Percentiles rank a stretch among this genome's conserved stretches.
These are phyloP conservation scores for Callosobruchus maculatus DNA, from an alignment of 2,888 invertebrate genomes.

Conservation along the genomic window DNA sequence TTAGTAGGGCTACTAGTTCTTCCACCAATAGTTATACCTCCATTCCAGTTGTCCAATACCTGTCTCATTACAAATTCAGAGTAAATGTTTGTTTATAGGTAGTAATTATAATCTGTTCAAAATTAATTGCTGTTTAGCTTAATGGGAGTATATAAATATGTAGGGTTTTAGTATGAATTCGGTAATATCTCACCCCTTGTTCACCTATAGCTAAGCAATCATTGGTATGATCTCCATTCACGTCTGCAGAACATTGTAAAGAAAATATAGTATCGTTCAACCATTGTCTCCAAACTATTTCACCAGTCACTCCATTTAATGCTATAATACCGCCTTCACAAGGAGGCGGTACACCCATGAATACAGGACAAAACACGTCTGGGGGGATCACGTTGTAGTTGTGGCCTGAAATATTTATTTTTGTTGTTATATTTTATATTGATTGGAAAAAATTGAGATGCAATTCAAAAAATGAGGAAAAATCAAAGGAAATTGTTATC, in stretches of 20 bases:
- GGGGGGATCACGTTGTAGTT: constrained; percentile 58
- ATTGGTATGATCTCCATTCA: constrained; percentile 63
- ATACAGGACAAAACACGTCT: constrained; percentile 61
- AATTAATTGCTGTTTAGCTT: constrained; percentile 67
- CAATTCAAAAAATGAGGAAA: too few species aligned
- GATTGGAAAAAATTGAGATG: too few species aligned
- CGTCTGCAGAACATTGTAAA: constrained; percentile 67
- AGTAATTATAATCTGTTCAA: constrained; percentile 72
- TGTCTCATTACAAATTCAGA: too few species aligned
- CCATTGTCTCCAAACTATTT: constrained; percentile 72
- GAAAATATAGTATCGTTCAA: constrained; percentile 69
- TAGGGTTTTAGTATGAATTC: not conserved
- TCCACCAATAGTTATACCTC: too few species aligned
- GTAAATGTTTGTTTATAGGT: too few species aligned
- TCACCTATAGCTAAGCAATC: constrained; percentile 75
- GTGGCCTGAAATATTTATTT: constrained; percentile 38
- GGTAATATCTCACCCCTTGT: constrained; percentile 57
- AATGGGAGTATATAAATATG: too few species aligned
- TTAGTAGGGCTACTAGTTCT: too few species aligned
- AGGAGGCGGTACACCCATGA: constrained; percentile 60
- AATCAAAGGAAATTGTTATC: too few species aligned
- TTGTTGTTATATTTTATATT: too few species aligned
- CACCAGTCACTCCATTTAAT: constrained; percentile 68
- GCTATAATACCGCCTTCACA: constrained; percentile 76
- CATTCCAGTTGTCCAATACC: too few species aligned